Base-by-base conservation (phyloP, 2,888 invertebrate species). In the Drosophila phalerata region DNA sequence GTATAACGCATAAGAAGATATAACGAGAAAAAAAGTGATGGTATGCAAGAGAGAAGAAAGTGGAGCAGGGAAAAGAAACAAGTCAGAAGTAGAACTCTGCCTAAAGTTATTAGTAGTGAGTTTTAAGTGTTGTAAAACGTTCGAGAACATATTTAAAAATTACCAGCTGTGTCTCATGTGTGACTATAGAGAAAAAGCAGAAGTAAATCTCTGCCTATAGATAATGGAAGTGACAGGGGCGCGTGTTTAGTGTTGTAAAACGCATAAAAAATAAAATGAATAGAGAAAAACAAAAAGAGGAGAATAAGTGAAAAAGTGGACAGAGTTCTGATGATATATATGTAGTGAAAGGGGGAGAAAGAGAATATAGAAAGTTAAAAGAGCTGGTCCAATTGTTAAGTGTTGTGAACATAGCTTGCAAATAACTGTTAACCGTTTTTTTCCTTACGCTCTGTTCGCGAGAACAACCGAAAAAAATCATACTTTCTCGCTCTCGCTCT, bases 311-410 rank as follows among this genome's bases (percentile, higher is more conserved):
- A 28, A 28, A 8, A 28, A 28, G 28, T 28, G 11, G 11, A 42
- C 1, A 5, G 19, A 2, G 3, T 40, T 19, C 5, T 19, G 42
- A 19, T 42, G 11, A 11, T n/a, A 1, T 13, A n/a, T 13, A 42
- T 11, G 5, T 19, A 19, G 1, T 6, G 42, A 19, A 1, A 22
- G 42, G 19, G 11, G 19, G n/a, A 13, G 6, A 13, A 1, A 43
- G 3, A 43, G 8, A 11, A n/a, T 1, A 43, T 22, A 22, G 11
- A 42, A 11, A 19, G 19, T 11, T 5, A 2, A 2, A 17, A 48
- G 2, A 28, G 15, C 15, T 25, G 43, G 13, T 37, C 2, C 13
- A 52, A 67, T 32, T 56, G 51, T 61, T 57, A 28, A 63, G 69
- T 77, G 49, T 71, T 49, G 49, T 13, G 19, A 19, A 49, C n/a